Percentiles rank a stretch among this genome's conserved stretches.
These are phyloP conservation scores for Dunckerocampus dactyliophorus DNA, from an alignment of 2,113 vertebrate species.

Conservation along the genomic window DNA sequence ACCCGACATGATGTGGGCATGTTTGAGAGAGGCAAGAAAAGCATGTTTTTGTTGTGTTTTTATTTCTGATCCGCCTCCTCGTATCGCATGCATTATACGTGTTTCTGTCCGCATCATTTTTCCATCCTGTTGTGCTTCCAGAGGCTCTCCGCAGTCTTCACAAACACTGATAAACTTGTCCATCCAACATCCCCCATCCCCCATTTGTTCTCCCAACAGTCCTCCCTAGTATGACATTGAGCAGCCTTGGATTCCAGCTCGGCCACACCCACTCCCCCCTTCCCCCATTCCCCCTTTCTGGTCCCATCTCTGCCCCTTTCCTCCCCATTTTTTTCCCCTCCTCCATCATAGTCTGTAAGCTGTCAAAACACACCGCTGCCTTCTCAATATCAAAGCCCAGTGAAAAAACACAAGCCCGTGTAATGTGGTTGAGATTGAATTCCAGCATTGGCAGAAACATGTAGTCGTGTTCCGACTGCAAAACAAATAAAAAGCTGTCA, in stretches of 20 bases:
- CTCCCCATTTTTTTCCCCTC: conserved; percentile 1
- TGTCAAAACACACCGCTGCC: conserved; percentile 57
- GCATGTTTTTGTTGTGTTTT: neutral
- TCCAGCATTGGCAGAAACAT: conserved; percentile 17
- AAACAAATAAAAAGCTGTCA: conserved; percentile 19
- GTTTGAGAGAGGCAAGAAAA: conserved; percentile 19
- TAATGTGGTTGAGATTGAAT: conserved; percentile 27
- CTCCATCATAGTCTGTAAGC: conserved; percentile 46
- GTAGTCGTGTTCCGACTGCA: conserved; percentile 29
- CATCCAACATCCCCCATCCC: conserved; percentile 39
- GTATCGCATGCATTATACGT: conserved; percentile 1
- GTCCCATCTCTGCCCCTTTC: conserved; percentile 14
- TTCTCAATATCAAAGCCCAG: conserved; percentile 51
- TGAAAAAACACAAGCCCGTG: conserved; percentile 19
- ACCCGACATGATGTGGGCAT: conserved; percentile 33
- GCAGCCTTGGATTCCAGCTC: conserved; percentile 55
- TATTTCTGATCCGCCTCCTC: conserved; percentile 5
- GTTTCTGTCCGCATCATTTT: conserved; percentile 20
- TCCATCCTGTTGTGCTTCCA: conserved; percentile 48
- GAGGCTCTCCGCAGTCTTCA: conserved; percentile 37
- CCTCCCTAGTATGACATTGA: conserved; percentile 56
- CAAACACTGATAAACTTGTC: conserved; percentile 49
- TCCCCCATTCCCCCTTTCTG: conserved; percentile 12
- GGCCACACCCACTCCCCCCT: conserved; percentile 43
- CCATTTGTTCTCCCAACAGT: conserved; percentile 30